A percentile compares a stretch with the other conserved stretches of the same genome.
Conservation (phyloP, 2,888 invertebrate genomes). For the Orgyia antiqua region DNA sequence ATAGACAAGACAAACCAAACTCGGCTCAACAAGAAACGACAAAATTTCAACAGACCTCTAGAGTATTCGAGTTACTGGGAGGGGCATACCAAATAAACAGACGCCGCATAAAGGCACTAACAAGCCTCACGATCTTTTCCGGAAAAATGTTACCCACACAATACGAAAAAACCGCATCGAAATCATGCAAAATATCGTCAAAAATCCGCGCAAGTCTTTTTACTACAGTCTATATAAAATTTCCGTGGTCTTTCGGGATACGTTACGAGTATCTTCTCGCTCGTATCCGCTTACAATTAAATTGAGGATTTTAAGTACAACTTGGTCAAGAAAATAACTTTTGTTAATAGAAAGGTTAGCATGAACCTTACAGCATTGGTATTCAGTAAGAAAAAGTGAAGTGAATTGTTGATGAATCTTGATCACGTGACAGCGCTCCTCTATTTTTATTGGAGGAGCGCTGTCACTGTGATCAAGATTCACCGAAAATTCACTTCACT, state of each 20-base stretch:
- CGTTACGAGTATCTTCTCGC: slow-evolving; percentile 39
- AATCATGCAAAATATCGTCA: slow-evolving; percentile 65
- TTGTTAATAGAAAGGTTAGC: too few relatives aligned
- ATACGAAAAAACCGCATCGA: slow-evolving; percentile 66
- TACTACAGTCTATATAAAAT: slow-evolving; percentile 64
- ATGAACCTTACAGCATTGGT: too few relatives aligned
- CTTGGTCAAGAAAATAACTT: too few relatives aligned
- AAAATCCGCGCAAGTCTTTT: slow-evolving; percentile 74
- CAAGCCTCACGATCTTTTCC: slow-evolving; percentile 54
- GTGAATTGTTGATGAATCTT: too few relatives aligned
- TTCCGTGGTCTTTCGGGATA: slow-evolving; percentile 71
- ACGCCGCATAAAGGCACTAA: slow-evolving; percentile 64
- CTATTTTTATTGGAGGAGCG: too few relatives aligned
- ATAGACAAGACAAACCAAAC: slow-evolving; percentile 15
- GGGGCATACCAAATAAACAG: slow-evolving; percentile 43
- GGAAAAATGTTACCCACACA: slow-evolving; percentile 53
- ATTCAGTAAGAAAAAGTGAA: too few relatives aligned
- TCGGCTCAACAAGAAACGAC: slow-evolving; percentile 20
- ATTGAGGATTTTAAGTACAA: slow-evolving; percentile 28
- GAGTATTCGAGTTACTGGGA: slow-evolving; percentile 27
- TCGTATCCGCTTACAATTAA: slow-evolving; percentile 21
- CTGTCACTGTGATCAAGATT: too few relatives aligned
- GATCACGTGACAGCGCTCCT: too few relatives aligned
- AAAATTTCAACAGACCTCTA: slow-evolving; percentile 13
- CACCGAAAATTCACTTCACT: too few relatives aligned